Percentiles rank a stretch among this genome's conserved stretches.
These are phyloP conservation scores for Clarias macrocephalus DNA, from an alignment of 2,113 vertebrate genomes.

Conservation along the genomic window DNA sequence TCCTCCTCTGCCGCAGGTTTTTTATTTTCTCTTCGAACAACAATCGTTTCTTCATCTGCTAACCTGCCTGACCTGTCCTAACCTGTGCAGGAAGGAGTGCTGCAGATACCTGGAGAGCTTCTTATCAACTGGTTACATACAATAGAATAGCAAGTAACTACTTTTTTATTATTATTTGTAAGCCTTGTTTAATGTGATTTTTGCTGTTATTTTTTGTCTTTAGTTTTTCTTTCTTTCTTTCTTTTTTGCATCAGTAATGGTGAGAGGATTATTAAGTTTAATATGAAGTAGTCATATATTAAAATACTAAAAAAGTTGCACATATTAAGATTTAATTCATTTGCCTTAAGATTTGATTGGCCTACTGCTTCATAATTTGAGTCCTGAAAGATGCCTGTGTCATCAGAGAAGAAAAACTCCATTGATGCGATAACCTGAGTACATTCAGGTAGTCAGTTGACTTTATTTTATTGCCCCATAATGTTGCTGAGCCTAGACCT, in stretches of 20 bases:
- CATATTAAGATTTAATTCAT: too few species aligned
- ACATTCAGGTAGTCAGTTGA: too few species aligned
- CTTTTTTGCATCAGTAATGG: neutral
- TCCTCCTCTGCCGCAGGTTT: neutral
- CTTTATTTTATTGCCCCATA: too few species aligned
- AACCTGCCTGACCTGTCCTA: neutral
- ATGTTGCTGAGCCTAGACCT: too few species aligned
- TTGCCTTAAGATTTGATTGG: too few species aligned
- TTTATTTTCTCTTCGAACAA: neutral
- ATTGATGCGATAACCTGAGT: too few species aligned
- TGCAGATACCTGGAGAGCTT: constrained; percentile 66
- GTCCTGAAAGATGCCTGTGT: too few species aligned
- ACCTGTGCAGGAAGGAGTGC: constrained; percentile 42
- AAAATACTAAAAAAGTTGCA: too few species aligned
- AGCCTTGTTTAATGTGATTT: neutral
- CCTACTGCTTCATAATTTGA: too few species aligned
- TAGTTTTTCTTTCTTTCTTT: too few species aligned
- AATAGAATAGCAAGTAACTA: constrained; percentile 63
- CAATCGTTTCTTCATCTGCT: constrained; percentile 21
- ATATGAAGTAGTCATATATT: neutral
- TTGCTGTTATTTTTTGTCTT: neutral
- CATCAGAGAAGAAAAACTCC: too few species aligned
- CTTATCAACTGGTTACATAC: constrained; percentile 64
- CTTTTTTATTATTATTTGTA: constrained; percentile 6
- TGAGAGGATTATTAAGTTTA: neutral